Conservation (phyloP, 2,888 invertebrate species). For the Pristionchus japonicus region DNA sequence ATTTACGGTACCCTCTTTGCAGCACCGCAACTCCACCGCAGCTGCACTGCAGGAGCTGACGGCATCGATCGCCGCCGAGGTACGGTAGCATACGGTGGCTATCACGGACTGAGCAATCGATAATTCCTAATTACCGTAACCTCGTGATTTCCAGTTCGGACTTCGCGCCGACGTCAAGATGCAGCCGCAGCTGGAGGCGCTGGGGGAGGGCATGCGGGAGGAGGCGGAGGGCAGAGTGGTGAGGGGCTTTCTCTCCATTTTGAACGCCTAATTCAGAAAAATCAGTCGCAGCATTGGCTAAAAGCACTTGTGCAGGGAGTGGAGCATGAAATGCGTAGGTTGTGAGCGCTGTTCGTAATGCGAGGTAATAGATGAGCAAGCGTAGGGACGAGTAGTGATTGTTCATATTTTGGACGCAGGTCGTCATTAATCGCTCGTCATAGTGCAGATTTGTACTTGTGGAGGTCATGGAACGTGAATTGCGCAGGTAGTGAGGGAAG, state of each 20-base stretch:
- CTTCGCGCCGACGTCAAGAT: conserved; percentile 42
- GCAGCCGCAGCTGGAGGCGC: conserved; percentile 15
- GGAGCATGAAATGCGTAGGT: too few species aligned
- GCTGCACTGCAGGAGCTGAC: background rate
- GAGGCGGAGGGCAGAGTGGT: conserved; percentile 40
- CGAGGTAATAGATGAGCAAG: too few species aligned
- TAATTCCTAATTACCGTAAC: background rate
- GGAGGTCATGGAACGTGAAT: too few species aligned
- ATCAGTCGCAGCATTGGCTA: too few species aligned
- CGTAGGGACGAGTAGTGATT: too few species aligned
- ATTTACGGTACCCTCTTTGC: background rate
- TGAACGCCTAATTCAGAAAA: too few species aligned
- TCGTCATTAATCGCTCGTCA: too few species aligned
- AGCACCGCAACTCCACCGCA: conserved; percentile 26
- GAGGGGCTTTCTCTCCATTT: background rate
- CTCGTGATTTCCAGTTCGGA: background rate
- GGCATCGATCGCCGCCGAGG: conserved; percentile 27
- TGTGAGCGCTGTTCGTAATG: too few species aligned
- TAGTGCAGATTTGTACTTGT: too few species aligned
- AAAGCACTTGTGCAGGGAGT: too few species aligned
- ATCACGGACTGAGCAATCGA: background rate
- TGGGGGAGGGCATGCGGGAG: conserved; percentile 38
- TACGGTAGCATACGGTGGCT: background rate
- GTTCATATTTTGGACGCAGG: too few species aligned
- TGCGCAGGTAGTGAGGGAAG: too few species aligned